Evolutionary conservation across 1,140 invertebrate species (phyloP).

Genomic region (Psix sp.): DNA sequence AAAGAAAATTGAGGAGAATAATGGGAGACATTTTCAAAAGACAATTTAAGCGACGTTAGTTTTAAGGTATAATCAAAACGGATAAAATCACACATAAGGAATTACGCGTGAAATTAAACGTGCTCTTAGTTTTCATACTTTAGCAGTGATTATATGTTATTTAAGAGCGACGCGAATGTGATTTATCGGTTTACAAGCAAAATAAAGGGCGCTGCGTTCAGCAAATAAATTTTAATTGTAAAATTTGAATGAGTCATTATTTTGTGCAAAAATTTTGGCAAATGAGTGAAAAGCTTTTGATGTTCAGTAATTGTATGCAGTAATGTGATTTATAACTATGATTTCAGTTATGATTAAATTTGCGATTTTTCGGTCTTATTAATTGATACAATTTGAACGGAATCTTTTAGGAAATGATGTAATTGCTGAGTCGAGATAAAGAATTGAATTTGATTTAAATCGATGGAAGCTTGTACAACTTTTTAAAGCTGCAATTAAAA

Average conservation of each 20-base stretch:
- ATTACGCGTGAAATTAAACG: constrained; percentile 13
- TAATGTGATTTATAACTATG: no score
- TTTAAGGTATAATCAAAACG: constrained; percentile 17
- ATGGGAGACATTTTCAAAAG: constrained; percentile 15
- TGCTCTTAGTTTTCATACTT: constrained; percentile 17
- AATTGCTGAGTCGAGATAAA: constrained; percentile 18
- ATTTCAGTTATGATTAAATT: no score
- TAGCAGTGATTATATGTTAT: constrained; percentile 19
- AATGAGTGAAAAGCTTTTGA: not conserved
- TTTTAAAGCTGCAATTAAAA: constrained; percentile 23
- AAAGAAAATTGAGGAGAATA: no score
- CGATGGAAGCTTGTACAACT: constrained; percentile 13
- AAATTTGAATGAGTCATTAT: no score
- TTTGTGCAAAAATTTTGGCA: no score
- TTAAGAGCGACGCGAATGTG: constrained; percentile 16
- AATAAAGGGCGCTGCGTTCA: constrained; percentile 8
- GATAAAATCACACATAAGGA: constrained; percentile 19
- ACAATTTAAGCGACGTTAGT: constrained; percentile 23
- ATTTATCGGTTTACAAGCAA: constrained; percentile 15
- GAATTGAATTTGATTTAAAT: constrained; percentile 27
- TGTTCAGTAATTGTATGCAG: no score
- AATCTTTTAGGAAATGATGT: constrained; percentile 13
- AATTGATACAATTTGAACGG: no score
- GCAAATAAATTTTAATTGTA: constrained; percentile 1
- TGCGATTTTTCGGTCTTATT: no score